A percentile compares a stretch with the other conserved stretches of the same genome.
phyloP scores from a whole-genome alignment of 2,113 vertebrate genomes.

The Poeciliopsis occidentalis region DNA sequence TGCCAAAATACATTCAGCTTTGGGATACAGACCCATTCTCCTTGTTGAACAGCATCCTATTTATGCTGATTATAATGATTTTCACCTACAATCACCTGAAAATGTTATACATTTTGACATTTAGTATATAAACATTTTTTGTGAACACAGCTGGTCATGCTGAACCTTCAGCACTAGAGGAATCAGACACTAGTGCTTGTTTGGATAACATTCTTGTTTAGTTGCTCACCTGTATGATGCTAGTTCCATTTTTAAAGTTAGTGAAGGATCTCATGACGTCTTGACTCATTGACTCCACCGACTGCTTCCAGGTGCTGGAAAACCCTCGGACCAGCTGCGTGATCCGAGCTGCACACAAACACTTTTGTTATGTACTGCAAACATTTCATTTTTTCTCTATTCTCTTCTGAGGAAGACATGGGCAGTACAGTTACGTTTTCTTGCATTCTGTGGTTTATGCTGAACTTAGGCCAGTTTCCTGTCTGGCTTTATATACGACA shows the following conservation, averaged over 20 bases:
- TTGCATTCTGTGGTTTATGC: no score
- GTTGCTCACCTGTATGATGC: constrained; percentile 88
- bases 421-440: neutral
- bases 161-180: neutral
- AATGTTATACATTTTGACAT: neutral
- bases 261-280: constrained; percentile 95
- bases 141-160: neutral
- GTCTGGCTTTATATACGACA: neutral
- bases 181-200: neutral
- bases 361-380: neutral
- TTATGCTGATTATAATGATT: neutral
- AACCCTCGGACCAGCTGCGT: constrained; percentile 89
- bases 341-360: constrained; percentile 79
- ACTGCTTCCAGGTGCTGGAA: constrained; percentile 88
- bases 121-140: neutral
- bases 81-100: neutral
- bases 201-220: neutral
- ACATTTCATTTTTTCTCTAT: neutral
- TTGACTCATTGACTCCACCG: constrained; percentile 90
- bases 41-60: neutral
- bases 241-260: constrained; percentile 93
- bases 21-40: neutral
- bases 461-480: neutral
- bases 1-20: neutral
- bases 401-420: neutral